Evolutionary conservation across 2,113 vertebrate species (phyloP).

Genomic region (Anoura caudifer): DNA sequence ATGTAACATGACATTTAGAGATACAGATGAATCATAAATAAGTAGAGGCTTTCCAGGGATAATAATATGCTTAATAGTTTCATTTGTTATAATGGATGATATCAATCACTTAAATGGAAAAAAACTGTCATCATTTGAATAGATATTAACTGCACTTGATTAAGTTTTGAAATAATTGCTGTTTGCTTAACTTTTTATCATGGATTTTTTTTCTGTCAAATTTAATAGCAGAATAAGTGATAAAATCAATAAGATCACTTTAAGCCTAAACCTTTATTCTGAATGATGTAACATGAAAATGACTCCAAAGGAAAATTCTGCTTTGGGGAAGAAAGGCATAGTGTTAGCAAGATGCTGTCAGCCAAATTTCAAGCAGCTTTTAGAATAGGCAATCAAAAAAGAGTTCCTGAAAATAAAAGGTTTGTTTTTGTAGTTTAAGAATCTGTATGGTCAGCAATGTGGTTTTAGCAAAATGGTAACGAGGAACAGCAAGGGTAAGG

Average conservation of each 20-base stretch:
- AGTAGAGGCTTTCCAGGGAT: background rate
- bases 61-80: background rate
- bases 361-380: background rate
- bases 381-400: background rate
- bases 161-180: background rate
- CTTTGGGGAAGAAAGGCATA: background rate
- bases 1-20: background rate
- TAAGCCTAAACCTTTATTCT: background rate
- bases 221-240: background rate
- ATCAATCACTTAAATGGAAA: background rate
- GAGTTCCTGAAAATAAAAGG: background rate
- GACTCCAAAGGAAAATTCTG: background rate
- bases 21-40: background rate
- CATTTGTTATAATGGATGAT: background rate
- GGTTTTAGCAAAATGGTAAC: background rate
- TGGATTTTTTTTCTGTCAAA: background rate
- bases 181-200: background rate
- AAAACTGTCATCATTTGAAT: background rate
- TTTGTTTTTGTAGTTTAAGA: background rate
- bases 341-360: background rate
- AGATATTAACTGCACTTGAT: background rate
- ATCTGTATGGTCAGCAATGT: background rate
- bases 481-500: background rate
- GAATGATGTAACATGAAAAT: background rate
- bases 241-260: background rate